These are phyloP conservation scores for Grapholita molesta DNA, from an alignment of 1,140 invertebrate genomes.

Conservation along the genomic window DNA sequence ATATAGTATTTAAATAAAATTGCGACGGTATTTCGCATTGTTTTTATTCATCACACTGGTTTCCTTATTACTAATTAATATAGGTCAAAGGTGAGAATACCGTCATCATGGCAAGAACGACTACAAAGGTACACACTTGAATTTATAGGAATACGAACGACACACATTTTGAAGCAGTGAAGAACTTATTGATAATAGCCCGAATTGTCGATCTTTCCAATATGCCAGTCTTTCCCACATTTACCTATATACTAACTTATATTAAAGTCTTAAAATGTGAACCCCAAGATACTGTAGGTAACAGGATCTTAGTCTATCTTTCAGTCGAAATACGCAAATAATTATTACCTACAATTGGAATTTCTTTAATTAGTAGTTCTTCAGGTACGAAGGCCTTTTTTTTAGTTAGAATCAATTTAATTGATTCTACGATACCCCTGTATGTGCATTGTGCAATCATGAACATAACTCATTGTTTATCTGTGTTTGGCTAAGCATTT, in stretches of 20 bases:
- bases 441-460: too few species aligned
- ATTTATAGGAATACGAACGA: too few species aligned
- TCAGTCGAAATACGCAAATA: neutral
- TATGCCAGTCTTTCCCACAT: too few species aligned
- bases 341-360: neutral
- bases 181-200: too few species aligned
- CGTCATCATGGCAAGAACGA: too few species aligned
- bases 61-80: conserved; percentile 17
- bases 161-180: too few species aligned
- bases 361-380: neutral
- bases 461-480: neutral
- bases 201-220: too few species aligned
- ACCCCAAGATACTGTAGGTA: neutral
- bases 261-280: neutral
- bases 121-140: too few species aligned
- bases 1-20: conserved; percentile 56
- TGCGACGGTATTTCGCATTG: conserved; percentile 25
- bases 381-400: too few species aligned
- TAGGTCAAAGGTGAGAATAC: too few species aligned
- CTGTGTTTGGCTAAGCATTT: neutral
- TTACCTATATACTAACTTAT: neutral
- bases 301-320: neutral
- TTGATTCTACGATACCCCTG: too few species aligned
- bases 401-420: too few species aligned
- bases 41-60: conserved; percentile 44